These are phyloP conservation scores for Falcunculus frontatus DNA, from an alignment of 2,113 vertebrate genomes.

Conservation along the genomic window DNA sequence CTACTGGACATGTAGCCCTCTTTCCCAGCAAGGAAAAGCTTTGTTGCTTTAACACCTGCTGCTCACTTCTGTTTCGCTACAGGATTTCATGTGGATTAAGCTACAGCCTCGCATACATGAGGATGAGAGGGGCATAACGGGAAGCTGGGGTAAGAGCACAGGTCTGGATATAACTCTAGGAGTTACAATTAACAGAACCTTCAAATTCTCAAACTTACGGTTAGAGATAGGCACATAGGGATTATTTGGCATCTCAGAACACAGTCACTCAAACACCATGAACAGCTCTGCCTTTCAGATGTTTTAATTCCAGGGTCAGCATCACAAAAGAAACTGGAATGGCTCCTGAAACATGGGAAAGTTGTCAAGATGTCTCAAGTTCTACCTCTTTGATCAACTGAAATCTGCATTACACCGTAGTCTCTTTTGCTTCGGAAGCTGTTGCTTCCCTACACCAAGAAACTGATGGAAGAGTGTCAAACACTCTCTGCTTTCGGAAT, in stretches of 20 bases:
- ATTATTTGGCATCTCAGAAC: background rate
- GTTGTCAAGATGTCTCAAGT: background rate
- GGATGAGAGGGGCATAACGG: background rate
- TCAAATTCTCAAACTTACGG: background rate
- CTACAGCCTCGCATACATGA: rapidly evolving
- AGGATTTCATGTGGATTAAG: background rate
- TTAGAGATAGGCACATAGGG: background rate
- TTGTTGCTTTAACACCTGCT: background rate
- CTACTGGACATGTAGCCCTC: background rate
- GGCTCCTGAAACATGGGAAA: background rate
- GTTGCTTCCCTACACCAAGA: background rate
- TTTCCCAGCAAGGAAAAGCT: background rate
- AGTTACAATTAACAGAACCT: background rate
- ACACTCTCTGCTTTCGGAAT: background rate
- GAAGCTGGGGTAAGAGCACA: background rate
- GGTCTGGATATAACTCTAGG: no score
- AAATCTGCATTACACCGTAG: background rate
- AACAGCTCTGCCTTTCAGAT: background rate
- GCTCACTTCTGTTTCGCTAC: background rate
- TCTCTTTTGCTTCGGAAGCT: background rate
- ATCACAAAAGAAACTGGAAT: background rate
- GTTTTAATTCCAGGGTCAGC: background rate
- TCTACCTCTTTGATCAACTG: background rate
- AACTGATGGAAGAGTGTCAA: background rate
- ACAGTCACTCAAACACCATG: background rate